Base-by-base conservation (phyloP, 2,113 vertebrate genomes). In the Spea multiplicata region DNA sequence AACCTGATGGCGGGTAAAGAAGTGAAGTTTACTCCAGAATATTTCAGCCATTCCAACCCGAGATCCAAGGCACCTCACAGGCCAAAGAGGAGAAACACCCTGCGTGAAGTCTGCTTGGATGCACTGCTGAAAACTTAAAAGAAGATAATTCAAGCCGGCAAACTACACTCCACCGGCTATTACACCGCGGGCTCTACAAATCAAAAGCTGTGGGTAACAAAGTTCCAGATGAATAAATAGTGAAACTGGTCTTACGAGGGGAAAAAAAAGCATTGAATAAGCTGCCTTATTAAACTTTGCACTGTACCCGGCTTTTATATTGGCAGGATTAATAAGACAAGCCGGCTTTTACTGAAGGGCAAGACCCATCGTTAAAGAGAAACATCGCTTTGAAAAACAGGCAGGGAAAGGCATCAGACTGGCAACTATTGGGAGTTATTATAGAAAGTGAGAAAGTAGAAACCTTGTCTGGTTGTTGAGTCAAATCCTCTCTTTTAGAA, bases 71-170 rank as follows among this genome's bases (percentile, higher is more conserved):
- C 50, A n/a, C 64, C 45, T 57, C 57, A 71, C 45, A 30, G 30
- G 55, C 16, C 67, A 50, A 48, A 71, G 67, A 64, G 59, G 55
- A 71, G 61, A 72, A 44, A 47, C 48, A 52, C 61, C 66, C 69
- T n/a, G 30, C 17, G 67, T 61, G 76, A 71, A 61, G 67, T 71
- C 67, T 71, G 16, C 47, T 48, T 62, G 67, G 71, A 71, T 68
- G 46, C 48, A n/a, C 13, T 71, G 76, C 59, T 44, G 57, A 65
- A 65, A 78, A 46, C 57, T 53, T 57, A 73, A 71, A 77, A 79
- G 61, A 72, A 66, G 71, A 62, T 71, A 71, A 77, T 59, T 57
- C 53, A n/a, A 45, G 46, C 55, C 14, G 12, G 9, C 12, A 14
- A 3, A 49, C 12, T 73, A 53, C 3, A 13, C 50, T 6, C 5